These are phyloP conservation scores for Drosophila grimshawi DNA, from an alignment of 1,140 invertebrate genomes.

Conservation along the genomic window DNA sequence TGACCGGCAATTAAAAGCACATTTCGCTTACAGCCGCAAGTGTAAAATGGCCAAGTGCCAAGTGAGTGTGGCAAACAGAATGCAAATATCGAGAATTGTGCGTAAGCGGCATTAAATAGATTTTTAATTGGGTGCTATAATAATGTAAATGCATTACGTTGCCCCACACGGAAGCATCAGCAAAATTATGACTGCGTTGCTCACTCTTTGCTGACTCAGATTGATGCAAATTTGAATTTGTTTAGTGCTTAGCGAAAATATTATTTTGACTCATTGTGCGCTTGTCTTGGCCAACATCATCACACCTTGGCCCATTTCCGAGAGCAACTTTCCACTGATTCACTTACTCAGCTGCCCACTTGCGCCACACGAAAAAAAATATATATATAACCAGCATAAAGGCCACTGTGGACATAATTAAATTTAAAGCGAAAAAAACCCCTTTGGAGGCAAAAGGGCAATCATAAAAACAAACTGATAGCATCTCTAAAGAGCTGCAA, in stretches of 20 bases:
- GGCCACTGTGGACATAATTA: conserved; percentile 49
- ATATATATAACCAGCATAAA: conserved; percentile 6
- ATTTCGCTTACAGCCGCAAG: conserved; percentile 51
- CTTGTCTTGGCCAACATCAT: background rate
- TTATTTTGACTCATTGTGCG: conserved; percentile 24
- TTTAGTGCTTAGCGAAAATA: background rate
- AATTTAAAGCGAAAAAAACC: conserved; percentile 65
- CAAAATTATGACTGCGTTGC: conserved; percentile 6
- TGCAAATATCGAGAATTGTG: conserved; percentile 1
- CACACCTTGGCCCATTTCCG: conserved; percentile 34
- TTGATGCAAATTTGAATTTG: background rate
- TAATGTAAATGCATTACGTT: conserved; percentile 44
- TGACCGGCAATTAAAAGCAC: conserved; percentile 72
- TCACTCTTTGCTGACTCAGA: conserved; percentile 9
- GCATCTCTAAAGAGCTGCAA: conserved; percentile 49
- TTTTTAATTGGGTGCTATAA: conserved; percentile 73
- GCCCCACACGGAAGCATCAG: conserved; percentile 16
- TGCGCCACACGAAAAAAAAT: conserved; percentile 1
- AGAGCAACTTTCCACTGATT: conserved; percentile 51
- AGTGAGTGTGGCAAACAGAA: conserved; percentile 27
- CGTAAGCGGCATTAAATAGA: conserved; percentile 61
- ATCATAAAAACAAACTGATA: conserved; percentile 71
- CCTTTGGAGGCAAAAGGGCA: conserved; percentile 49
- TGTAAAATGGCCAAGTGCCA: conserved; percentile 41
- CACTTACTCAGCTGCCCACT: conserved; percentile 46